Evolutionary conservation across 2,113 vertebrate species (phyloP), one percentile per base, ranked within the genome.

Genomic region (Martes martes): DNA sequence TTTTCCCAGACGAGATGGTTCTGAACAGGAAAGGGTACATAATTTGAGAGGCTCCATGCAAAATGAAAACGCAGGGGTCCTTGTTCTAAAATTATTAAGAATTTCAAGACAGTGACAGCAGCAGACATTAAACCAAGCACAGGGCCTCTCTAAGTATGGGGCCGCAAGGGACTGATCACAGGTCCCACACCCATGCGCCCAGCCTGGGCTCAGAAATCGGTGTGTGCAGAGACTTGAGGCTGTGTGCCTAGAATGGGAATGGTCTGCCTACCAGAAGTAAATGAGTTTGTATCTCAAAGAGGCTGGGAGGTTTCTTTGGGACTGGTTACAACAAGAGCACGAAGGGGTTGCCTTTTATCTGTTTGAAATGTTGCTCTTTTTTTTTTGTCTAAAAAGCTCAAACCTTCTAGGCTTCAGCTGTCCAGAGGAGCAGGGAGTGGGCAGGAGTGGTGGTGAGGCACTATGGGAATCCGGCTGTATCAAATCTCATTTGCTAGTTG

Each of bases 241-340:
- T n/a, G n/a, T 42, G 59, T 14, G 28, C 33, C 57, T 67, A 9
- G 0, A 36, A 9, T 31, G 5, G 0, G 2, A 47, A 55, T 16
- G 50, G 76, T 11, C 14, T 52, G 80, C 33, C 21, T 33, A 4
- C 63, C 24, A 26, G 15, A 50, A 76, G 19, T 11, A 71, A 71
- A 18, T 45, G 31, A 67, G 33, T 42, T 74, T 59, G 3, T 24
- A 45, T 69, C 73, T 74, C 28, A 59, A 4, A 73, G 63, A 21
- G 28, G 6, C 65, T 81, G 50, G 61, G 33, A 84, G 83, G 26
- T 36, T 90, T 82, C 65, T 71, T 80, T 90, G 74, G 65, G 31
- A 78, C 39, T 39, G 45, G 63, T 11, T 73, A 33, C 7, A 73
- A 9, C 7, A 52, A 19, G 69, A 73, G 47, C 52, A 10, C 6